Base-by-base conservation (phyloP, 2,888 invertebrate genomes). In the Yponomeuta plumbellus region DNA sequence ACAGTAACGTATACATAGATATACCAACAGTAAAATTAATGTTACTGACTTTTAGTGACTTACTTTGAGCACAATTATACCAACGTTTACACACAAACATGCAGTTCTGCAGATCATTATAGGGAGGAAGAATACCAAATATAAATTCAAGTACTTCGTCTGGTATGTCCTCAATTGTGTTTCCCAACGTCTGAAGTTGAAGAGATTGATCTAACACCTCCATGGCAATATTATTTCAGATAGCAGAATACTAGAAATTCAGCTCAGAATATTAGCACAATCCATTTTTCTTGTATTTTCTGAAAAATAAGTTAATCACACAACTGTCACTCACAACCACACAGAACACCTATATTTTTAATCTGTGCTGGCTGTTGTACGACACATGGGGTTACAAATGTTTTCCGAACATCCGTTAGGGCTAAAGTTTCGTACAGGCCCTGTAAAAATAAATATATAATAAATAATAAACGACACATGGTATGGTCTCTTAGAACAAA, bases 91-190 rank as follows among this genome's bases (percentile, higher is more conserved):
- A 97, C 58, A 98, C 98, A 70, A 94, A 86, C 92, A 94, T 95
- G 80, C 97, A 97, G 80, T 95, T 94, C 83, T 97, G 95, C 73
- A 98, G 90, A 90, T 98, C 98, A 81, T 94, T 94, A 80, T 99
- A 99, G 0, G 98, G 98, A 67, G 97, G 96, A 72, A 98, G 88
- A 80, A 97, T 93, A 72, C 96, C 94, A 71, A 99, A 92, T 80
- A 99, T 97, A 80, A 97, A 97, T 88, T 98, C 98, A 73, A 99
- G 87, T 67, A 99, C 94, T 92, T 98, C 98, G 83, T 98, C 97
- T 59, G 99, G 98, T 71, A 99, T 89, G 83, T 96, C 94, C 79
- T 95, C 94, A 58, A 90, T 80, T 21, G 82, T 80, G 73, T 80
- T 84, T 72, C 77, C 79, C 69, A 86, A 74, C 67, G 80, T 80